Percentiles rank a stretch among this genome's conserved stretches.
phyloP scores from a whole-genome alignment of 2,888 invertebrate species.

The Ochropleura leucogaster region DNA sequence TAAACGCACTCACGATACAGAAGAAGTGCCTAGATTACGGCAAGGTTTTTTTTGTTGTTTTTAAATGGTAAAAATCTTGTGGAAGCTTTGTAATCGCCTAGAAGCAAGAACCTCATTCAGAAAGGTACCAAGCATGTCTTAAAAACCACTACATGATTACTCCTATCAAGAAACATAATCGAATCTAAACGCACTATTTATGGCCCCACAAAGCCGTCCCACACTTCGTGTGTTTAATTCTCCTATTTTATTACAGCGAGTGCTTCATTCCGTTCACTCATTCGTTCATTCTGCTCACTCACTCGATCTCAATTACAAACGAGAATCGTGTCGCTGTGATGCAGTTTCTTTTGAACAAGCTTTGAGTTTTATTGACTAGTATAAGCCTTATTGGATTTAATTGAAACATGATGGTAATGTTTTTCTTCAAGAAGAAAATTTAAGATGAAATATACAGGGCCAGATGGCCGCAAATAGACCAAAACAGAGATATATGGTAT shows the following conservation, averaged over 20 bases:
- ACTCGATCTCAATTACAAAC: slow-evolving; percentile 45
- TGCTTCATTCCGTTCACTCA: slow-evolving; percentile 36
- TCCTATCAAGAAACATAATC: not conserved
- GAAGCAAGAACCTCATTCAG: not conserved
- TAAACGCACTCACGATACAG: too few species aligned
- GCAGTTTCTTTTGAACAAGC: slow-evolving; percentile 27
- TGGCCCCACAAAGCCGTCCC: slow-evolving; percentile 43
- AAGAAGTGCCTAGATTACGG: too few species aligned
- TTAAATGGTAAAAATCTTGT: not conserved
- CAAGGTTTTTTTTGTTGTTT: too few species aligned
- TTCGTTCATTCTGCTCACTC: slow-evolving; percentile 40
- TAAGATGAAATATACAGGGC: too few species aligned
- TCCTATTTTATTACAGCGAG: slow-evolving; percentile 47
- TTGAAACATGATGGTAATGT: not conserved
- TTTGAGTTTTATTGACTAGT: slow-evolving; percentile 8
- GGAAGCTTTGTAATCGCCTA: not conserved
- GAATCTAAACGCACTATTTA: slow-evolving; percentile 16
- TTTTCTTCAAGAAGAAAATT: not conserved
- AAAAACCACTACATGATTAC: not conserved
- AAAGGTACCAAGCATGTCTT: not conserved
- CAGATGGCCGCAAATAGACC: too few species aligned
- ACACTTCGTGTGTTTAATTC: slow-evolving; percentile 43
- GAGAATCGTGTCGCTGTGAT: slow-evolving; percentile 10
- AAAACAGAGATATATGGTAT: too few species aligned
- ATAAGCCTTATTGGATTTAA: slow-evolving; percentile 16